Base-by-base conservation (phyloP, 2,113 vertebrate genomes). In the Dipodomys merriami region DNA sequence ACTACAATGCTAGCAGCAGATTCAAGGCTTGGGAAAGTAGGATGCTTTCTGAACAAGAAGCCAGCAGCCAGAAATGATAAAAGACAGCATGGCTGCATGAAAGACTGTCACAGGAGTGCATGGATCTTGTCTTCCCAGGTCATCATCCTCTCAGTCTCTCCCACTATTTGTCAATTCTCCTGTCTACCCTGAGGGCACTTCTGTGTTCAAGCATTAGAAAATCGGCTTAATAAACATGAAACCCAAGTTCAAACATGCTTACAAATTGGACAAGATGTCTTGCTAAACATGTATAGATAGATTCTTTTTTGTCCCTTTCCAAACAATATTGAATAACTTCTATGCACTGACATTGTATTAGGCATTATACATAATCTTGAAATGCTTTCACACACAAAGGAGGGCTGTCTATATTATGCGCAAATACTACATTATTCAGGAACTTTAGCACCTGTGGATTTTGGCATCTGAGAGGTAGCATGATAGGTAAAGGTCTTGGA, bases 21-120 rank as follows among this genome's bases (percentile, higher is more conserved):
- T 71, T 2, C 67, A 13, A 79, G 16, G 53, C 9, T 65, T 78
- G 27, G 6, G 67, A 49, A 77, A 62, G 71, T 68, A 20, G 25
- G 7, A 1, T 79, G 33, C 57, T 68, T 90, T 86, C 23, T 57
- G 49, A 65, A 57, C 84, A 60, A 16, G 5, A 67, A 86, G 72
- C 67, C 88, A 77, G 2, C 6, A 67, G 57, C 35, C 57, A 85
- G 72, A 35, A 69, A 39, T 9, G 23, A 69, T 12, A 18, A 39
- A 65, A 74, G 73, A 78, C 67, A 33, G 18, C 86, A 35, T 71
- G 60, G 22, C 11, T 65, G 27, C 60, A 18, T 29, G 53, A 62
- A 19, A 0, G 46, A 30, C 0, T 1, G 9, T 65, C 2, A 2
- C 10, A 33, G 20, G 4, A 2, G 10, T 2, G 5, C n/a, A 5